These are phyloP conservation scores for Mus spretus DNA, from an alignment of 2,797 vertebrate genomes.

Conservation along the genomic window DNA sequence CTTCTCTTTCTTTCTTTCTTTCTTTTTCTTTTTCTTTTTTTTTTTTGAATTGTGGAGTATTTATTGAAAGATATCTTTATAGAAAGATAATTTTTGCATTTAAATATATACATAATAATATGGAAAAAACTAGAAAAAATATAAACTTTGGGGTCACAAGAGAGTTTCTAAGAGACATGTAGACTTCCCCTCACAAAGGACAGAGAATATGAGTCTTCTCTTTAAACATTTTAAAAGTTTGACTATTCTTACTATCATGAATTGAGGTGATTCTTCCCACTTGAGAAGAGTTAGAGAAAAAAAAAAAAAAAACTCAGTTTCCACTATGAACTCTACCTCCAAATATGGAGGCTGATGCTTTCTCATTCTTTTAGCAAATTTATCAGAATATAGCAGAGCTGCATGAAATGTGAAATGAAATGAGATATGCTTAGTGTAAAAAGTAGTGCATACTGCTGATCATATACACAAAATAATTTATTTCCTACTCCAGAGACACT, in stretches of 20 bases:
- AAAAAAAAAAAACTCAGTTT: constrained; percentile 56
- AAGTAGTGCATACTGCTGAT: not conserved
- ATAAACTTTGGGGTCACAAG: constrained; percentile 38
- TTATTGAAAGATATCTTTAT: constrained; percentile 75
- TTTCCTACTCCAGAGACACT: not conserved
- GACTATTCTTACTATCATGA: constrained; percentile 74
- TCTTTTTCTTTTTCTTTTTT: not conserved
- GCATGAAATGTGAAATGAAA: constrained; percentile 67
- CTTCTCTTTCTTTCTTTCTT: not conserved
- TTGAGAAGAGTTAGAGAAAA: constrained; percentile 58
- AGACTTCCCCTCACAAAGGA: constrained; percentile 65
- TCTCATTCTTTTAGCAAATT: constrained; percentile 63
- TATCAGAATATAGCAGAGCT: not conserved
- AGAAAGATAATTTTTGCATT: constrained; percentile 71
- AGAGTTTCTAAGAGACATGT: constrained; percentile 12
- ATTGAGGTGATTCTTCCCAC: constrained; percentile 40
- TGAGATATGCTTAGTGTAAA: constrained; percentile 58
- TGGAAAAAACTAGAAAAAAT: constrained; percentile 71
- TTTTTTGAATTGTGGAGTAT: not conserved
- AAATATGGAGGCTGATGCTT: constrained; percentile 63
- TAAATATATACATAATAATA: constrained; percentile 67
- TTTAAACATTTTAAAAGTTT: constrained; percentile 74
- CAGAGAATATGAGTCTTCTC: constrained; percentile 58
- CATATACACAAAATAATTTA: no score
- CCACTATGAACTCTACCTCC: constrained; percentile 62